Conservation (phyloP, 2,113 vertebrate genomes). For the Astatoreochromis straeleni region DNA sequence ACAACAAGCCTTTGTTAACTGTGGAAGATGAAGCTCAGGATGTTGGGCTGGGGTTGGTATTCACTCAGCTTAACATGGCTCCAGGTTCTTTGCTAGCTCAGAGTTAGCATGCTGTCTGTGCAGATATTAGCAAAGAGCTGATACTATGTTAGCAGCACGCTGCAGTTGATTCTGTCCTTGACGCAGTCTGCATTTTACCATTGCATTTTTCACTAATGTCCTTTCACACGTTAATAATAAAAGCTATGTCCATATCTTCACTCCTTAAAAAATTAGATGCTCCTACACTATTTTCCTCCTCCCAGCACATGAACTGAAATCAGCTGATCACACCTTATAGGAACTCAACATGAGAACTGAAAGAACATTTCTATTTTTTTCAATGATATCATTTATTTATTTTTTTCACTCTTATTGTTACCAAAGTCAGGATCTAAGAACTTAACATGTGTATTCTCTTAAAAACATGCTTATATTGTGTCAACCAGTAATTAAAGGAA, state of each 20-base stretch:
- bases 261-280: not conserved
- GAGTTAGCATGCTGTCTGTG: not conserved
- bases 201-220: not conserved
- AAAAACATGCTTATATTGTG: not conserved
- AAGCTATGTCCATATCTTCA: not conserved
- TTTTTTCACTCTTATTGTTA: not conserved
- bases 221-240: not conserved
- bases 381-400: not conserved
- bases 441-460: not conserved
- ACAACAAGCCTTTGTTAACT: not conserved
- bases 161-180: not conserved
- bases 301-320: not conserved
- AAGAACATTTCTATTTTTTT: not conserved
- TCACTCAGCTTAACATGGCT: not conserved
- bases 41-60: not conserved
- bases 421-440: not conserved
- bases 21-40: not conserved
- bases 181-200: not conserved
- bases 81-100: not conserved
- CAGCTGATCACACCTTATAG: not conserved
- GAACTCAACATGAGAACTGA: fast-evolving
- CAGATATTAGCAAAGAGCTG: not conserved
- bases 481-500: not conserved
- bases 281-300: not conserved
- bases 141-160: not conserved